phyloP scores from a whole-genome alignment of 2,113 vertebrate genomes.

The Actenoides hombroni region DNA sequence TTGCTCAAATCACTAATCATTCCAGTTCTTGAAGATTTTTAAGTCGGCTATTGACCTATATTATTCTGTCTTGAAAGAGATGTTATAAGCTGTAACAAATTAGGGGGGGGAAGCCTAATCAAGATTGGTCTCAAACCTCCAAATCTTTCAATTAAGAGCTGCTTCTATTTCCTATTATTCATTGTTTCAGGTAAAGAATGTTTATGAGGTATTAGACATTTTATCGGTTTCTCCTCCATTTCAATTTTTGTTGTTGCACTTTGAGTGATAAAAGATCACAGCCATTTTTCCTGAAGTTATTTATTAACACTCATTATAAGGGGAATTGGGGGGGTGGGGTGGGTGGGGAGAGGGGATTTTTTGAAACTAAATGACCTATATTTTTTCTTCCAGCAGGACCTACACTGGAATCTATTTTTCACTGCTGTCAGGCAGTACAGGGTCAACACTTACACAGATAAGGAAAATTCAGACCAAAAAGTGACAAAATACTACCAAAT shows the following conservation, averaged over 20 bases:
- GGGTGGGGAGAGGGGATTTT: background rate
- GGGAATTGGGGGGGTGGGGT: background rate
- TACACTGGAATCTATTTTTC: background rate
- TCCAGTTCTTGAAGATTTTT: constrained; percentile 43
- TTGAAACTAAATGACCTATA: background rate
- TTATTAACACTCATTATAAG: background rate
- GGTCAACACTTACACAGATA: background rate
- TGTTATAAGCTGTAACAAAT: constrained; percentile 41
- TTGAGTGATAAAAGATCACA: constrained; percentile 3
- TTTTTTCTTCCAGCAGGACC: background rate
- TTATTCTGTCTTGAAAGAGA: constrained; percentile 40
- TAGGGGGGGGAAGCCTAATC: constrained; percentile 38
- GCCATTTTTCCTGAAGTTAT: background rate
- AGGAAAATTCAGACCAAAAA: constrained; percentile 10
- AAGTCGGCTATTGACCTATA: constrained; percentile 13
- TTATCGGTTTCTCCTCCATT: background rate
- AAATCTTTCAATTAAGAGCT: background rate
- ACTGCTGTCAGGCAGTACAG: background rate
- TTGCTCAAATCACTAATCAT: constrained; percentile 22
- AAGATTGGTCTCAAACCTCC: constrained; percentile 7
- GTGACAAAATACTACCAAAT: constrained; percentile 44
- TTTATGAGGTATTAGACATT: background rate
- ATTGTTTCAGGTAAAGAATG: background rate
- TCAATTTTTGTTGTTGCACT: background rate
- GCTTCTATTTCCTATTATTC: background rate